phyloP scores from a whole-genome alignment of 1,140 invertebrate genomes.

The Formica selysi region DNA sequence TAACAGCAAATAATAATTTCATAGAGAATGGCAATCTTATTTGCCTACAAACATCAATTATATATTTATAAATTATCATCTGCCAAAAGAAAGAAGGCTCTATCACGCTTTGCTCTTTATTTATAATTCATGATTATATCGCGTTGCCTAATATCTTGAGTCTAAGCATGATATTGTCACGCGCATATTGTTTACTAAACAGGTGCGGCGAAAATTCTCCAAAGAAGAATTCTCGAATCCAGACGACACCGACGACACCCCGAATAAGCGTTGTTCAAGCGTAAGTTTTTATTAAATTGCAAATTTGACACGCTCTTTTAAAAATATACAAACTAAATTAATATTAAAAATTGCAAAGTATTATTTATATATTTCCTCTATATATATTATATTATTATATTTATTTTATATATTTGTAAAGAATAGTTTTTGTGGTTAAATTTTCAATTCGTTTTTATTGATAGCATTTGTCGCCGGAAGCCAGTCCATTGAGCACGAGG shows the following conservation, averaged over 20 bases:
- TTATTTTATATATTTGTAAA: slow-evolving; percentile 20
- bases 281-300: slow-evolving; percentile 73
- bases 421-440: slow-evolving; percentile 22
- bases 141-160: slow-evolving; percentile 4
- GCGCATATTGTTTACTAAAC: slow-evolving; percentile 30
- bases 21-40: background rate
- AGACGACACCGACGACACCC: slow-evolving; percentile 83
- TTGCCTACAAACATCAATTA: slow-evolving; percentile 5
- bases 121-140: slow-evolving; percentile 24
- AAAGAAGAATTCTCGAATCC: slow-evolving; percentile 83
- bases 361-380: background rate
- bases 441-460: background rate
- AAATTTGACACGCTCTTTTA: background rate
- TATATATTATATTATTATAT: background rate
- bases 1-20: slow-evolving; percentile 26
- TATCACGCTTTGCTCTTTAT: slow-evolving; percentile 22
- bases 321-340: background rate
- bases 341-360: background rate
- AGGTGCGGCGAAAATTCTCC: slow-evolving; percentile 79
- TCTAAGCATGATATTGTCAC: background rate
- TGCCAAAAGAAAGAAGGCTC: background rate
- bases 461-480: slow-evolving; percentile 84
- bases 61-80: slow-evolving; percentile 16
- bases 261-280: slow-evolving; percentile 83
- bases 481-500: slow-evolving; percentile 84